A percentile compares a stretch with the other conserved stretches of the same genome.
phyloP scores from a whole-genome alignment of 2,888 invertebrate species.

The Neria commutata region DNA sequence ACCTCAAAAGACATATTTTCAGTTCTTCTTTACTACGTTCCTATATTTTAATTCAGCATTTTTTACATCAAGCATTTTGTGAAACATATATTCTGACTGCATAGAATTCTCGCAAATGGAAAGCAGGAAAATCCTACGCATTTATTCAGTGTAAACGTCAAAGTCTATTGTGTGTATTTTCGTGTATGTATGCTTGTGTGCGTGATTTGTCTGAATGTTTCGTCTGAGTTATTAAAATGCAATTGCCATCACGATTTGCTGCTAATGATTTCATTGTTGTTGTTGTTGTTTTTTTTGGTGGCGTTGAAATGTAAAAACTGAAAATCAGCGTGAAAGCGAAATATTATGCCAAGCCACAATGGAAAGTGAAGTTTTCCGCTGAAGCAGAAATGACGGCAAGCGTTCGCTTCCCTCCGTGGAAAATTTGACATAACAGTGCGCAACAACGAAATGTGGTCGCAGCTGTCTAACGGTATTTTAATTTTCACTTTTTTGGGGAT shows the following conservation, averaged over 20 bases:
- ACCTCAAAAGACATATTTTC: too few relatives aligned
- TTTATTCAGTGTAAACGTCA: too few relatives aligned
- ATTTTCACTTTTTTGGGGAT: slow-evolving; percentile 37
- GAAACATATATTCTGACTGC: too few relatives aligned
- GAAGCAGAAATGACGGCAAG: too few relatives aligned
- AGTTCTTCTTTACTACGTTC: too few relatives aligned
- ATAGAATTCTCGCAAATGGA: too few relatives aligned
- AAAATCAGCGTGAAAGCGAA: too few relatives aligned
- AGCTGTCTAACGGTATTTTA: slow-evolving; percentile 56
- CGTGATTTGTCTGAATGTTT: slow-evolving; percentile 17
- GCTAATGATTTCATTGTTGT: neutral
- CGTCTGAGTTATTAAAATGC: slow-evolving; percentile 47
- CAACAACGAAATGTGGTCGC: slow-evolving; percentile 34
- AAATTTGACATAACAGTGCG: slow-evolving; percentile 6
- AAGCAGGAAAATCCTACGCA: too few relatives aligned
- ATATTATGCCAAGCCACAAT: too few relatives aligned
- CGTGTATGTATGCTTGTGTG: slow-evolving; percentile 18
- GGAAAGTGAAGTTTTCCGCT: neutral
- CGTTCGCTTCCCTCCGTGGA: neutral
- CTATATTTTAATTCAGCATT: too few relatives aligned
- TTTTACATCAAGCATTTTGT: too few relatives aligned
- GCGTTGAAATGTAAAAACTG: too few relatives aligned
- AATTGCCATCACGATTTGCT: slow-evolving; percentile 37
- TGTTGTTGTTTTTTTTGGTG: slow-evolving; percentile 2
- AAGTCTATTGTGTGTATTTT: slow-evolving; percentile 11